Evolutionary conservation across 37 sponge, comb jelly and placozoan genomes (phyloP).

Genomic region (Mnemiopsis leidyi): DNA sequence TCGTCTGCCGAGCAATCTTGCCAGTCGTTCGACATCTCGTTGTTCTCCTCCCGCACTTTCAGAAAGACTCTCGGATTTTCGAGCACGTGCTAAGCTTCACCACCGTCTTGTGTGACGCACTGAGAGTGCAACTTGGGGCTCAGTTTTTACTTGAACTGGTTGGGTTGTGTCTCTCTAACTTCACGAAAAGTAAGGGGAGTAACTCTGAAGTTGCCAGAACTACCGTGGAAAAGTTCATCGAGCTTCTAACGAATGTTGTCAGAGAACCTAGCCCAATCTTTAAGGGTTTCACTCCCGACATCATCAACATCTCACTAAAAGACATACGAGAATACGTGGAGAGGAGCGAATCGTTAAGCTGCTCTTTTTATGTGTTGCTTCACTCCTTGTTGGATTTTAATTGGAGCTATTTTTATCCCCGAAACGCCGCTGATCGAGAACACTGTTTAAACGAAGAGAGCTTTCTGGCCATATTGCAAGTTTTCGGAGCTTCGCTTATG

Average conservation of each 20-base stretch:
- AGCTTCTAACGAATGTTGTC: background rate
- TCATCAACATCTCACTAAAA: background rate
- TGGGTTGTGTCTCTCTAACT: slow-evolving; percentile 21
- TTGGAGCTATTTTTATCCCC: slow-evolving; percentile 29
- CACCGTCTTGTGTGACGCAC: slow-evolving; percentile 23
- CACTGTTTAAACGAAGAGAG: background rate
- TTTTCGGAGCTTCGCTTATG: background rate
- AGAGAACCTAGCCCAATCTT: background rate
- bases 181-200: background rate
- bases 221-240: slow-evolving; percentile 1
- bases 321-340: background rate
- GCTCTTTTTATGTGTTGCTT: background rate
- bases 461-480: background rate
- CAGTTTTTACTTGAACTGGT: slow-evolving; percentile 1
- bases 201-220: background rate
- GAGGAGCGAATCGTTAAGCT: background rate
- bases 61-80: background rate
- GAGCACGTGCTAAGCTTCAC: slow-evolving; percentile 13
- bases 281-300: background rate
- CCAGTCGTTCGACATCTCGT: slow-evolving; percentile 1
- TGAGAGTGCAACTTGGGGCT: background rate
- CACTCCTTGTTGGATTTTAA: background rate
- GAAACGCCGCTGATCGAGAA: background rate
- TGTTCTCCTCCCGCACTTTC: background rate
- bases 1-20: background rate